Conservation (phyloP, 2,113 vertebrate genomes). For the Arothron firmamentum region DNA sequence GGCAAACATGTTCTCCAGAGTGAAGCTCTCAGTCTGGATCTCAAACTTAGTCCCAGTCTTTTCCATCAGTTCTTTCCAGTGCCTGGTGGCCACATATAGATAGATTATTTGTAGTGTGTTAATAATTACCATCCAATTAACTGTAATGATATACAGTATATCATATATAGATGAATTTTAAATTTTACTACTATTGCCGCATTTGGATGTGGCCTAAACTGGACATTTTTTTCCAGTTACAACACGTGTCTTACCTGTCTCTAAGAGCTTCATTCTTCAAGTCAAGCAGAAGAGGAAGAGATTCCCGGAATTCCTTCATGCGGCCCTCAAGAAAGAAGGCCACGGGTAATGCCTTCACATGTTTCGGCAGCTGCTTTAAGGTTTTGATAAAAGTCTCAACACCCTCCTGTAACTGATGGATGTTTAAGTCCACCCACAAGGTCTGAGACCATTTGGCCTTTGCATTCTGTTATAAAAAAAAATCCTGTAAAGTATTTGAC, state of each 20-base stretch:
- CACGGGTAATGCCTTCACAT: slow-evolving; percentile 75
- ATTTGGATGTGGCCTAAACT: background rate
- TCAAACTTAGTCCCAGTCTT: slow-evolving; percentile 84
- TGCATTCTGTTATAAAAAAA: slow-evolving; percentile 71
- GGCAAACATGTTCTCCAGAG: slow-evolving; percentile 93
- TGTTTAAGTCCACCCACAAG: slow-evolving; percentile 87
- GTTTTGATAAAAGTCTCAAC: slow-evolving; percentile 80
- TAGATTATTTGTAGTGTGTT: background rate
- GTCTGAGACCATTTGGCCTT: slow-evolving; percentile 92
- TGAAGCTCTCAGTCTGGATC: slow-evolving; percentile 86
- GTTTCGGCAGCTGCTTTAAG: slow-evolving; percentile 80
- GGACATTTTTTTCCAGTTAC: background rate
- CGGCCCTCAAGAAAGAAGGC: slow-evolving; percentile 80
- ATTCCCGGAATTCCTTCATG: slow-evolving; percentile 91
- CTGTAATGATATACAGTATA: too few relatives aligned
- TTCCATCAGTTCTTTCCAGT: slow-evolving; percentile 91
- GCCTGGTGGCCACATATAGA: slow-evolving; percentile 67
- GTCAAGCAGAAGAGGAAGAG: slow-evolving; percentile 87
- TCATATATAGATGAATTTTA: background rate
- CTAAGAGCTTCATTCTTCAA: slow-evolving; percentile 91
- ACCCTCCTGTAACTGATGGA: slow-evolving; percentile 87
- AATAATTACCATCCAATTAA: background rate
- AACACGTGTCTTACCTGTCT: slow-evolving; percentile 77
- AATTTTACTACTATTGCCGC: background rate
- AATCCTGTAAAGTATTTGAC: background rate